These are phyloP conservation scores for Diplodus puntazzo DNA, from an alignment of 2,797 vertebrate genomes.

Conservation along the genomic window DNA sequence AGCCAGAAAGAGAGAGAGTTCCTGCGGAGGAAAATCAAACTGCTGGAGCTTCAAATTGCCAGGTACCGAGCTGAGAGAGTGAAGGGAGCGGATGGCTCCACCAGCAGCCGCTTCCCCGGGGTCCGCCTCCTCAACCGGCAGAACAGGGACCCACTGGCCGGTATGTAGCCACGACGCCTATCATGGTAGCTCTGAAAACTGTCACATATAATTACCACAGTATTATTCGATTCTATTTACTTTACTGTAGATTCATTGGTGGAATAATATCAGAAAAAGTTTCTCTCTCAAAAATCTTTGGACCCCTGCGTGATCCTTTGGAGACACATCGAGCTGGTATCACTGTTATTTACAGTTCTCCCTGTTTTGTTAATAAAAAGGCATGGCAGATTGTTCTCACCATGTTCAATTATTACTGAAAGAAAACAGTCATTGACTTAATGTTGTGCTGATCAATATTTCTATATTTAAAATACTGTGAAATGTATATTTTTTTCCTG, in stretches of 20 bases:
- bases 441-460: too few species aligned
- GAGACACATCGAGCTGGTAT: neutral
- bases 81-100: slow-evolving; percentile 52
- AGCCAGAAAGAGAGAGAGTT: slow-evolving; percentile 82
- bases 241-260: neutral
- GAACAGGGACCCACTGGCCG: slow-evolving; percentile 41
- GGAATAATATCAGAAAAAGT: too few species aligned
- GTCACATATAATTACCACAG: neutral
- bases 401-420: neutral
- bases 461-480: neutral
- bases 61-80: slow-evolving; percentile 64
- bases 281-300: too few species aligned
- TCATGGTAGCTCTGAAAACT: neutral
- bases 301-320: neutral
- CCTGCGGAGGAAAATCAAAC: slow-evolving; percentile 67
- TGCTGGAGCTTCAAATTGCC: slow-evolving; percentile 73
- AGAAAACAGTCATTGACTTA: neutral
- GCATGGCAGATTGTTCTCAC: neutral
- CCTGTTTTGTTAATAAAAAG: neutral
- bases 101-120: slow-evolving; percentile 55
- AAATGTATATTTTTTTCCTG: neutral
- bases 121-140: slow-evolving; percentile 59
- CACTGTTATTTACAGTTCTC: neutral
- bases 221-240: neutral
- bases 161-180: slow-evolving; percentile 16